Percentiles rank a stretch among this genome's conserved stretches.
Conservation (phyloP, 2,797 vertebrate species). For the Leptatherina wallacei region DNA sequence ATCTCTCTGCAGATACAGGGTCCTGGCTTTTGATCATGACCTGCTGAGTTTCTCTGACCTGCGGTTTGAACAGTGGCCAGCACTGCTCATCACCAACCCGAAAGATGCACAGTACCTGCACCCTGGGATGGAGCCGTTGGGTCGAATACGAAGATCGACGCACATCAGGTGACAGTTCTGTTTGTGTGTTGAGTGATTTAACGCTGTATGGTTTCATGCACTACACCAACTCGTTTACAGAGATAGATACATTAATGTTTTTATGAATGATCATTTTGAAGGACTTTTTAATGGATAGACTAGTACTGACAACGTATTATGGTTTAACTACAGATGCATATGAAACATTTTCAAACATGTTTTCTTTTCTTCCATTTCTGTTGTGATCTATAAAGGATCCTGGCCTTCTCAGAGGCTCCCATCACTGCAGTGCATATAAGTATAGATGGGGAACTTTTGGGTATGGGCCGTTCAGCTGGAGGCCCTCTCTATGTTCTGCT, state of each 20-base stretch:
- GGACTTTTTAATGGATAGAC: background rate
- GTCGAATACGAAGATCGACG: conserved; percentile 88
- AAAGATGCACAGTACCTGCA: conserved; percentile 93
- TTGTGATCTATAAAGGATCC: conserved; percentile 79
- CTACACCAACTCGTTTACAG: no score
- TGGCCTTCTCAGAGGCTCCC: conserved; percentile 91
- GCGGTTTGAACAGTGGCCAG: conserved; percentile 92
- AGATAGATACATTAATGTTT: no score
- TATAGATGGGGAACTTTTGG: conserved; percentile 86
- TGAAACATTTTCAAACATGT: background rate
- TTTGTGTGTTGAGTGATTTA: conserved; percentile 26
- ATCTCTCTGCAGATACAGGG: conserved; percentile 86
- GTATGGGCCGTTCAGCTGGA: conserved; percentile 83
- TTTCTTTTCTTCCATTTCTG: background rate
- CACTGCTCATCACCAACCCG: conserved; percentile 94
- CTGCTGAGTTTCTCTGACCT: conserved; percentile 94
- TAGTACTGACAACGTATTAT: background rate
- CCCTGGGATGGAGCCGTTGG: conserved; percentile 88
- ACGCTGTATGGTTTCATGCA: background rate
- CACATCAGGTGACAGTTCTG: conserved; percentile 91
- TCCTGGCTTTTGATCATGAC: conserved; percentile 95
- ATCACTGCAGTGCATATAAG: conserved; percentile 87
- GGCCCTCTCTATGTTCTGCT: conserved; percentile 90
- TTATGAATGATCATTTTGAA: background rate
- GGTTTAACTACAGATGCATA: background rate